A percentile compares a stretch with the other conserved stretches of the same genome.
These are phyloP conservation scores for Yponomeuta cagnagella DNA, from an alignment of 2,888 invertebrate genomes.

Conservation along the genomic window DNA sequence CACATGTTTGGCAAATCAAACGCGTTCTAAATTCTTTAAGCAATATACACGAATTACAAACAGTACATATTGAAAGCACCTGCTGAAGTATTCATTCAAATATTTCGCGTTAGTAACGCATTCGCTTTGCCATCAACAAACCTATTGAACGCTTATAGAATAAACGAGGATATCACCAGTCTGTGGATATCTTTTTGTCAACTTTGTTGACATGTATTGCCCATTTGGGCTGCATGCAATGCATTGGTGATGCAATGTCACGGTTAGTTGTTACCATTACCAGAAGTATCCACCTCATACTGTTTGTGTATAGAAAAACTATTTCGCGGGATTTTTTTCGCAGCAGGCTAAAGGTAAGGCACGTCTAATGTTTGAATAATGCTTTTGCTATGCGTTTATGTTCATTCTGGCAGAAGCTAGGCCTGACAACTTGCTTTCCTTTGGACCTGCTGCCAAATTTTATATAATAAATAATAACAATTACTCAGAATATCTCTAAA, in stretches of 20 bases:
- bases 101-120: no score
- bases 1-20: neutral
- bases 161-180: neutral
- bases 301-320: no score
- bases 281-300: neutral
- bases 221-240: neutral
- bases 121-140: no score
- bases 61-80: no score
- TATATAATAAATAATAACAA: neutral
- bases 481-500: neutral
- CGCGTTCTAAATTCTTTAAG: no score
- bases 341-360: no score
- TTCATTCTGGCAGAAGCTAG: no score
- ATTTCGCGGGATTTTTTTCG: no score
- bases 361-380: no score
- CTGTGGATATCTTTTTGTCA: neutral
- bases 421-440: neutral
- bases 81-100: no score
- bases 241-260: neutral
- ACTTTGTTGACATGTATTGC: neutral
- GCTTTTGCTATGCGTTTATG: no score
- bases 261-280: neutral
- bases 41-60: no score
- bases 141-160: neutral
- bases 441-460: neutral